Conservation (phyloP, 2,888 invertebrate species). For the Drosophila cracens region DNA sequence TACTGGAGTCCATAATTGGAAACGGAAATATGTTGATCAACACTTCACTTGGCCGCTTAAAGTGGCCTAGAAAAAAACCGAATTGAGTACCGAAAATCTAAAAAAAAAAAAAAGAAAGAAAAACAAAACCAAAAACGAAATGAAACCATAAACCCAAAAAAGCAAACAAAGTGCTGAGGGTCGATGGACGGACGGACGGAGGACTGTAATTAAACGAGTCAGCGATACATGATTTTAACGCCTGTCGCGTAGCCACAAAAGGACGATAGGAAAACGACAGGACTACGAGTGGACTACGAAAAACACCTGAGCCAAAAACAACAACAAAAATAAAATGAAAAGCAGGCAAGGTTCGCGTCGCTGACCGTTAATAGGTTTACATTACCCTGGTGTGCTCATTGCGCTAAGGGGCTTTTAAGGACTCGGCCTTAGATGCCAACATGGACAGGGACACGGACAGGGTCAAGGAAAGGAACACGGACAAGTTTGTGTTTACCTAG, state of each 20-base stretch:
- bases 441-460: not conserved
- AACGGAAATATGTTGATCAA: constrained; percentile 65
- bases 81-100: constrained; percentile 20
- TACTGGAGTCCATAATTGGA: constrained; percentile 49
- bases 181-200: not conserved
- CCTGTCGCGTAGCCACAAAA: constrained; percentile 66
- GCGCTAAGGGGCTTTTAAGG: constrained; percentile 79
- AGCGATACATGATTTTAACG: constrained; percentile 80
- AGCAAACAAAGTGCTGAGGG: constrained; percentile 12
- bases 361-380: constrained; percentile 68
- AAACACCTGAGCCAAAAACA: constrained; percentile 51
- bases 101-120: not conserved
- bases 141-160: constrained; percentile 6
- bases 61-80: constrained; percentile 17
- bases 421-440: constrained; percentile 40
- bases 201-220: constrained; percentile 78
- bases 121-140: constrained; percentile 26
- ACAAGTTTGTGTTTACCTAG: constrained; percentile 69
- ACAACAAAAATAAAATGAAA: constrained; percentile 10
- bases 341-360: constrained; percentile 4
- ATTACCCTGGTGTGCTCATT: constrained; percentile 51
- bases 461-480: constrained; percentile 15
- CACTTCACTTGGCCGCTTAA: constrained; percentile 44
- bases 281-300: constrained; percentile 11
- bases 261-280: constrained; percentile 17